Conservation (phyloP, 2,797 vertebrate genomes). For the Echeneis naucrates region DNA sequence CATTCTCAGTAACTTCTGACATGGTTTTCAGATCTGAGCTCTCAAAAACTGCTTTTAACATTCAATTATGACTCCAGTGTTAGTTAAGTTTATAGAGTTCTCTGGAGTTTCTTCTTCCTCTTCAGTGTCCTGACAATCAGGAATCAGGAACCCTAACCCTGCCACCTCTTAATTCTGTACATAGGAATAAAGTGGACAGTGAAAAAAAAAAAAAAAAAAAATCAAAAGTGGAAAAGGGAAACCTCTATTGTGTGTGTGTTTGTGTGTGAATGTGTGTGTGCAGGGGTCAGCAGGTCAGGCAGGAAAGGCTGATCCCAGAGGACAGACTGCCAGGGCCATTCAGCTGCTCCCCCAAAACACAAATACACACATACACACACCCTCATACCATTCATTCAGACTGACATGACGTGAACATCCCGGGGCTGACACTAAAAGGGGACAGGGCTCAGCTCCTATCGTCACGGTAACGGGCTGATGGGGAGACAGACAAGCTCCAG, state of each 20-base stretch:
- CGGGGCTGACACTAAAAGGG: constrained; percentile 79
- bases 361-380: constrained; percentile 32
- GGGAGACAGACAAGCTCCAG: constrained; percentile 65
- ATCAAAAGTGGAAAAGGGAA: no score
- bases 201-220: not conserved
- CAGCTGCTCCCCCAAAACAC: constrained; percentile 59
- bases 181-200: not conserved
- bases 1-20: no score
- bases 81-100: not conserved
- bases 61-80: not conserved
- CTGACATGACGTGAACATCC: constrained; percentile 60
- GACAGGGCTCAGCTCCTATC: constrained; percentile 79
- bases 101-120: no score
- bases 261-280: constrained; percentile 42
- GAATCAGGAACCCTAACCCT: no score
- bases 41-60: not conserved
- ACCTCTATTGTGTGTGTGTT: constrained; percentile 14
- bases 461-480: constrained; percentile 76
- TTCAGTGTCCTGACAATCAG: not conserved
- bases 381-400: constrained; percentile 37
- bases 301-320: constrained; percentile 77
- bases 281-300: constrained; percentile 68
- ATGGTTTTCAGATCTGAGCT: not conserved
- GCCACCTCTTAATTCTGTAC: constrained; percentile 10
- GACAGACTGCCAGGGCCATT: constrained; percentile 82